Base-by-base conservation (phyloP, 2,797 vertebrate genomes). In the Pterois miles region DNA sequence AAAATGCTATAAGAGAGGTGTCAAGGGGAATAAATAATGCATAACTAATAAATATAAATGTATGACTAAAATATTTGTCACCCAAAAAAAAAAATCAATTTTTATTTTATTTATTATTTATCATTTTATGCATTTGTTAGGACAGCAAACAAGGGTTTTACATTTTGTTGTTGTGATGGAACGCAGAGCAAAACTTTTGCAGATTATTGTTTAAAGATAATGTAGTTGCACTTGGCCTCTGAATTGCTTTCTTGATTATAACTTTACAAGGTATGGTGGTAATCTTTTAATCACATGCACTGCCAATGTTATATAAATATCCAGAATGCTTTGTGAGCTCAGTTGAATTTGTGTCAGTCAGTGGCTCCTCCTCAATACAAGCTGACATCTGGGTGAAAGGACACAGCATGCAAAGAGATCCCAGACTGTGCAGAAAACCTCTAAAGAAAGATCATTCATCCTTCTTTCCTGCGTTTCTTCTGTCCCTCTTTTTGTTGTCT, bases 311-410 rank as follows among this genome's bases (percentile, higher is more conserved):
- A 25, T 40, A 23, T 14, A 76, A 58, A 33, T 34, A 38, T 65
- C 48, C 46, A 76, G 52, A 73, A 73, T 68, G 40, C 16, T 66
- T 66, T 59, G 25, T 67, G 8, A 38, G 52, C 13, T 53, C 34
- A 68, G 20, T n/a, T 48, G 46, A 20, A 48, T n/a, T 38, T 22
- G 36, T 59, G 54, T 65, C 68, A 27, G 38, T 65, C 57, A 64
- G 36, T 60, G 52, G 53, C 58, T 79, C 43, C 76, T 77, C 71
- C 40, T 54, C 38, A 48, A 33, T 78, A 11, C 64, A 74, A 63
- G 9, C 54, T 77, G 81, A 71, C 70, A 89, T 90, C 66, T 87
- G 53, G 88, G 86, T 88, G 82, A 92, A 90, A 92, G 88, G 87
- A 79, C 90, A 87, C 65, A 54, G 73, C n/a, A 13, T 43, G 69